Percentiles rank a stretch among this genome's conserved stretches.
Conservation (phyloP, 2,888 invertebrate species). For the Eudasyphora cyanicolor region DNA sequence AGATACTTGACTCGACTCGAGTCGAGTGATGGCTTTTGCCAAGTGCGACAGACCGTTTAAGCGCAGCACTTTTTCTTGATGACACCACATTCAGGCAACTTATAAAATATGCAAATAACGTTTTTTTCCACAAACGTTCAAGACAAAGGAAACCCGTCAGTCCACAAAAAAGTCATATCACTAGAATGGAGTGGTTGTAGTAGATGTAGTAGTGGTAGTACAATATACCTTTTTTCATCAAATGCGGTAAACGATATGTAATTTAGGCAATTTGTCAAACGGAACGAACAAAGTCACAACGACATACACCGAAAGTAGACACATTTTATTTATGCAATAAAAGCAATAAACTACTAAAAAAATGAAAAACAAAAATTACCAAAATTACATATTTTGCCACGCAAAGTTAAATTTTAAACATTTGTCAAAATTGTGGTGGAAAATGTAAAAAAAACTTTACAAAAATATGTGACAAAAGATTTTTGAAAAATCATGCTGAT, state of each 20-base stretch:
- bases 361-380: neutral
- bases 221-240: conserved; percentile 50
- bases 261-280: conserved; percentile 66
- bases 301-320: conserved; percentile 1
- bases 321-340: conserved; percentile 1
- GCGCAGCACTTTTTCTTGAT: conserved; percentile 53
- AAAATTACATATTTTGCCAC: neutral
- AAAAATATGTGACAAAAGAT: neutral
- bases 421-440: neutral
- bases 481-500: neutral
- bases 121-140: conserved; percentile 34
- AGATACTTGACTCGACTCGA: no score
- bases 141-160: conserved; percentile 11
- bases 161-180: no score
- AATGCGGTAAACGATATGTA: conserved; percentile 65
- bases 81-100: conserved; percentile 44
- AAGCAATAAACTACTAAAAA: conserved; percentile 29
- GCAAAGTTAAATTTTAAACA: conserved; percentile 7
- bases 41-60: conserved; percentile 59
- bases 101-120: conserved; percentile 65
- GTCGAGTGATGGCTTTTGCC: conserved; percentile 3
- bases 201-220: no score
- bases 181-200: no score
- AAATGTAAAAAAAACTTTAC: neutral
- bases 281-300: conserved; percentile 17